Evolutionary conservation across 1,140 invertebrate genomes (phyloP).

Genomic region (Drosophila arizonae): DNA sequence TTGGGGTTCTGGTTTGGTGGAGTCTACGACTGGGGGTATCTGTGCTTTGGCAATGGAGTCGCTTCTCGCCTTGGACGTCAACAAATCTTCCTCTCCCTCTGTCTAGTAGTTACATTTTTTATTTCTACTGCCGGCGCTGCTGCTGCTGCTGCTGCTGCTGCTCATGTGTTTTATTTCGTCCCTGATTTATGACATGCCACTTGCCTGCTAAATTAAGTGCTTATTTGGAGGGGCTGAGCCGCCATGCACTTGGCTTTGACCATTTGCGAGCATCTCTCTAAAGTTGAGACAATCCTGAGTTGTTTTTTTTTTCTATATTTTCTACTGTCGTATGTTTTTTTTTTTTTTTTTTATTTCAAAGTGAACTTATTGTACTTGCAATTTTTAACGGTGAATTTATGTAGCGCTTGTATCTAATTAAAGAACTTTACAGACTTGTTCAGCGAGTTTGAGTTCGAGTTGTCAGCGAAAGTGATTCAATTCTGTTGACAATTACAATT

Average conservation of each 20-base stretch:
- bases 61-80: constrained; percentile 54
- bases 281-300: constrained; percentile 35
- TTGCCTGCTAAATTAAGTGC: constrained; percentile 80
- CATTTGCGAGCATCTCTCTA: constrained; percentile 29
- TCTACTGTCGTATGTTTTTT: background rate
- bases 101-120: constrained; percentile 36
- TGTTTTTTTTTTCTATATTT: constrained; percentile 19
- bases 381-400: constrained; percentile 1
- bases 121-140: constrained; percentile 38
- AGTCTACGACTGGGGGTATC: constrained; percentile 6
- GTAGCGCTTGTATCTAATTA: constrained; percentile 46
- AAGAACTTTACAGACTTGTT: constrained; percentile 64
- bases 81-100: constrained; percentile 21
- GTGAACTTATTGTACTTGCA: constrained; percentile 16
- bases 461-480: constrained; percentile 33
- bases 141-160: constrained; percentile 45
- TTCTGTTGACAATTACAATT: background rate
- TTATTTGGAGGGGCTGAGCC: constrained; percentile 62
- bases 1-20: background rate
- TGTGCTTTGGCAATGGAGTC: constrained; percentile 53
- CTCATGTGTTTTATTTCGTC: constrained; percentile 39
- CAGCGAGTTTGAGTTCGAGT: constrained; percentile 13
- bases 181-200: constrained; percentile 42
- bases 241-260: constrained; percentile 49
- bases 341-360: background rate